Evolutionary conservation across 2,888 invertebrate species (phyloP).

Genomic region (Osedax frankpressi): DNA sequence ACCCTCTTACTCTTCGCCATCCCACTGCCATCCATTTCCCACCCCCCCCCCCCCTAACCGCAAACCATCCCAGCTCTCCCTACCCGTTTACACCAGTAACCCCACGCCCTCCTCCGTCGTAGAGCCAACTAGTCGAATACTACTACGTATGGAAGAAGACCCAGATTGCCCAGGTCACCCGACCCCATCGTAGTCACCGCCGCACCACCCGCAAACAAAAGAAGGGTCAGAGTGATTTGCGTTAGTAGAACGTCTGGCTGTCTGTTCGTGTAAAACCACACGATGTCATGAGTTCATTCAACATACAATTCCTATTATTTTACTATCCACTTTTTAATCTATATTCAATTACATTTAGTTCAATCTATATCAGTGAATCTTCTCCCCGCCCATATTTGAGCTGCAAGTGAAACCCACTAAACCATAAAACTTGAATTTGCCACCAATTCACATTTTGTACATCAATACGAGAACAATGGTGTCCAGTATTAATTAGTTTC

Average conservation of each 20-base stretch:
- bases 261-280: too few relatives aligned
- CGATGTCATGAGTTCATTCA: too few relatives aligned
- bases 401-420: too few relatives aligned
- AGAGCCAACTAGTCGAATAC: slow-evolving; percentile 90
- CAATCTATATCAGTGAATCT: too few relatives aligned
- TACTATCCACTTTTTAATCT: too few relatives aligned
- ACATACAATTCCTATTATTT: too few relatives aligned
- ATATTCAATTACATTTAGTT: too few relatives aligned
- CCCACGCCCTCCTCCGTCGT: slow-evolving; percentile 27
- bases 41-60: neutral
- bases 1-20: neutral
- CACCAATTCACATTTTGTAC: too few relatives aligned
- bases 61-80: neutral
- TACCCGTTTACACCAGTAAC: neutral
- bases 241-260: neutral
- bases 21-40: slow-evolving; percentile 6
- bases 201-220: slow-evolving; percentile 28
- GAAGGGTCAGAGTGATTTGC: neutral
- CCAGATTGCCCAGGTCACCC: slow-evolving; percentile 86
- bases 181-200: slow-evolving; percentile 62
- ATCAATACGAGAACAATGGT: too few relatives aligned
- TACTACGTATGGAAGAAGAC: slow-evolving; percentile 99
- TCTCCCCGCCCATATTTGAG: too few relatives aligned
- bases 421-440: too few relatives aligned
- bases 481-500: too few relatives aligned